A percentile compares a stretch with the other conserved stretches of the same genome.
These are phyloP conservation scores for Serilophus lunatus DNA, from an alignment of 2,113 vertebrate genomes.

Conservation along the genomic window DNA sequence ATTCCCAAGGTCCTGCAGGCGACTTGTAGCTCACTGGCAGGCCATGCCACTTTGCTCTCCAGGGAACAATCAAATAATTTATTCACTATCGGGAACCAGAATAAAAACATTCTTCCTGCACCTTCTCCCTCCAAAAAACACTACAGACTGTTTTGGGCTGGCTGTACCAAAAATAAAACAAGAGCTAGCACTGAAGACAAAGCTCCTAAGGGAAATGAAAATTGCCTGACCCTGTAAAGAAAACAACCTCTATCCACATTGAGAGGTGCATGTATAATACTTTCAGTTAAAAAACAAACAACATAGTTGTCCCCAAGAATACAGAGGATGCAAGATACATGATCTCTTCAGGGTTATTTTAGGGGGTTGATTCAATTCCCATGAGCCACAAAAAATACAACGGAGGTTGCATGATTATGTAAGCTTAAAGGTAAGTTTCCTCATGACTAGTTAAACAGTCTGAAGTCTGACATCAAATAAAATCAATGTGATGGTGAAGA, in stretches of 20 bases:
- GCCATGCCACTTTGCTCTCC: neutral
- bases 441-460: neutral
- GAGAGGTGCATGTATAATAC: neutral
- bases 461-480: neutral
- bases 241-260: neutral
- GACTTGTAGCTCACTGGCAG: neutral
- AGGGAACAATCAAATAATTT: slow-evolving; percentile 14
- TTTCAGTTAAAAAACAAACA: neutral
- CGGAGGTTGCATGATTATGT: neutral
- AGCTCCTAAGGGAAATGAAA: neutral
- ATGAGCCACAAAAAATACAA: neutral
- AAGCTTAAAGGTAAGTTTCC: neutral
- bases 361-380: neutral
- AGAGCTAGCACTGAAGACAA: neutral
- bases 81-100: neutral
- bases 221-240: neutral
- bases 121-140: neutral
- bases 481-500: neutral
- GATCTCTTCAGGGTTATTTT: neutral
- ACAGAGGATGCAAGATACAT: neutral
- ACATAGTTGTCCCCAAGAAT: neutral
- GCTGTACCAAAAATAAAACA: neutral
- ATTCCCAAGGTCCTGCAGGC: neutral
- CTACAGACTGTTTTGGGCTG: neutral
- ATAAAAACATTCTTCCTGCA: neutral